Conservation (phyloP, 2,113 vertebrate genomes). For the Platanista minor region DNA sequence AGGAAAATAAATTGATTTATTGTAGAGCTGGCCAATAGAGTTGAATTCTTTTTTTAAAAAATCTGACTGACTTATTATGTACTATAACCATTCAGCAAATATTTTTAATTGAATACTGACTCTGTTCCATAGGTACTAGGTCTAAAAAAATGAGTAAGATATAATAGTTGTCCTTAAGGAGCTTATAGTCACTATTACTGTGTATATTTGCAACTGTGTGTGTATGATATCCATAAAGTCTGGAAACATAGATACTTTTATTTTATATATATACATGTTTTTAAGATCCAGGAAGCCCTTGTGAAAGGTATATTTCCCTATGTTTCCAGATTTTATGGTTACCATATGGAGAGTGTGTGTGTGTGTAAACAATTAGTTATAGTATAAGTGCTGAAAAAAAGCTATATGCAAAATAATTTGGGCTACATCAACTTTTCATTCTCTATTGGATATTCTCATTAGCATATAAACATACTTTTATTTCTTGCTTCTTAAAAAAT, state of each 20-base stretch:
- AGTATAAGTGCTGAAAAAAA: not conserved
- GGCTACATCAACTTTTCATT: slow-evolving; percentile 8
- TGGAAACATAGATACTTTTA: not conserved
- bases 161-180: not conserved
- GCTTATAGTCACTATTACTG: not conserved
- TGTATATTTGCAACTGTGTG: not conserved
- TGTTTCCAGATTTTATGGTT: slow-evolving; percentile 10
- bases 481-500: slow-evolving; percentile 12
- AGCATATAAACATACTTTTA: not conserved
- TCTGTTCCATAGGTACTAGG: not conserved
- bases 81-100: not conserved
- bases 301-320: not conserved
- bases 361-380: not conserved
- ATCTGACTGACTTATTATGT: not conserved
- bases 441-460: not conserved
- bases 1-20: not conserved
- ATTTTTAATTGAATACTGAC: slow-evolving; percentile 17
- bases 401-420: not conserved
- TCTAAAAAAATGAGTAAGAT: slow-evolving; percentile 15
- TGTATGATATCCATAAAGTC: not conserved
- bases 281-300: not conserved
- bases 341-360: not conserved
- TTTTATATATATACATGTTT: not conserved
- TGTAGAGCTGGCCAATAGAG: not conserved
- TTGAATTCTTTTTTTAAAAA: not conserved